Conservation (phyloP, 2,113 vertebrate genomes). For the Corythornis madagascariensis region DNA sequence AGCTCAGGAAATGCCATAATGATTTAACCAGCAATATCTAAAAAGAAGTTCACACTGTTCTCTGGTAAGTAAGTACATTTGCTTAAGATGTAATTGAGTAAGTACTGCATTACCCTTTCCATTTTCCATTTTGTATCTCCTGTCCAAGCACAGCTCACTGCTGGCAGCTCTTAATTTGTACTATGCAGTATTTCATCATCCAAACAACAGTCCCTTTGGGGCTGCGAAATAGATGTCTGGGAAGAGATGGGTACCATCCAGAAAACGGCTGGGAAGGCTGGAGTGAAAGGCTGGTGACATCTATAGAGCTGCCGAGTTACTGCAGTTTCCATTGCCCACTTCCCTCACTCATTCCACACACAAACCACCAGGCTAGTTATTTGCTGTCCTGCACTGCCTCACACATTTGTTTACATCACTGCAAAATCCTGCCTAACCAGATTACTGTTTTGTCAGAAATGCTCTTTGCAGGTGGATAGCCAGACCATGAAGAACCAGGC, state of each 20-base stretch:
- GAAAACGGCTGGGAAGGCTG: neutral
- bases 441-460: neutral
- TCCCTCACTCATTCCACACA: neutral
- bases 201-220: neutral
- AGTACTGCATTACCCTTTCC: neutral
- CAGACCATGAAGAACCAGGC: neutral
- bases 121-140: neutral
- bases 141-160: neutral
- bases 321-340: neutral
- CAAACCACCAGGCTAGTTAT: neutral
- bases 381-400: neutral
- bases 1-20: constrained; percentile 33
- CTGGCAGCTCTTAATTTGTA: constrained; percentile 12
- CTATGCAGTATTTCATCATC: neutral
- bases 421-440: neutral
- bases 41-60: neutral
- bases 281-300: constrained; percentile 36
- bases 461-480: neutral
- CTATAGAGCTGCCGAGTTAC: constrained; percentile 22
- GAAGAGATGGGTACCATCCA: neutral
- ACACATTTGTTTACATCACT: neutral
- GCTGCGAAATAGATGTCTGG: neutral
- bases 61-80: constrained; percentile 13
- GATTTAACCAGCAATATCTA: neutral
- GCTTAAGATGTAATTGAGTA: constrained; percentile 29